These are phyloP conservation scores for Ceratothoa steindachneri DNA, from an alignment of 2,888 invertebrate species.

Conservation along the genomic window DNA sequence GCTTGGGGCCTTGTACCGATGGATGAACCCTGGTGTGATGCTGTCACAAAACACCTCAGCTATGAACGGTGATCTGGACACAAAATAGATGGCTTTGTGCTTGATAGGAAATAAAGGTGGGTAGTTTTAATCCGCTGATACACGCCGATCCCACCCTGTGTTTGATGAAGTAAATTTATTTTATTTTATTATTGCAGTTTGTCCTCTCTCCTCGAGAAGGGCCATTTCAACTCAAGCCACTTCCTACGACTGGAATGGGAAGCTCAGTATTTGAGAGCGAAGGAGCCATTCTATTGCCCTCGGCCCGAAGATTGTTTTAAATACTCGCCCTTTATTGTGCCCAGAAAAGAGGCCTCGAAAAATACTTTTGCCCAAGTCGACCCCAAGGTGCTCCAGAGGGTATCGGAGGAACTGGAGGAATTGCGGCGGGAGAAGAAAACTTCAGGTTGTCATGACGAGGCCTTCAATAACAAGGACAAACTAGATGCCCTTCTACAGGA, in stretches of 20 bases:
- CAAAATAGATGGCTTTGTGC: no score
- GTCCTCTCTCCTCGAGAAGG: background rate
- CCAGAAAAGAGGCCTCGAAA: background rate
- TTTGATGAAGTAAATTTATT: no score
- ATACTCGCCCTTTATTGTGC: background rate
- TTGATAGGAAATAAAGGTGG: no score
- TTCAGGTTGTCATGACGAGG: background rate
- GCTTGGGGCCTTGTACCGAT: no score
- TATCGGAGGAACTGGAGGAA: background rate
- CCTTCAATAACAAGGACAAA: background rate
- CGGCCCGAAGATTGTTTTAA: background rate
- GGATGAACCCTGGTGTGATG: no score
- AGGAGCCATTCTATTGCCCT: background rate
- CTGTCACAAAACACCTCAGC: no score
- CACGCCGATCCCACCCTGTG: no score
- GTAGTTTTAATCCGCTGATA: no score
- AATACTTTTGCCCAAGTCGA: background rate
- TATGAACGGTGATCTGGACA: no score
- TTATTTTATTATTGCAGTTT: background rate
- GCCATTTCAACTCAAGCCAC: background rate
- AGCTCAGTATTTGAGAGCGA: background rate
- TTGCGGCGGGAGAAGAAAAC: background rate
- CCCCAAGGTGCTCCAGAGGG: background rate
- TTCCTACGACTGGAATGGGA: background rate
- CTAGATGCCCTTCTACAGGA: background rate